Evolutionary conservation across 1,140 invertebrate genomes (phyloP), one percentile per base, ranked within the genome.

Genomic region (Pseudachorutes palmiensis): DNA sequence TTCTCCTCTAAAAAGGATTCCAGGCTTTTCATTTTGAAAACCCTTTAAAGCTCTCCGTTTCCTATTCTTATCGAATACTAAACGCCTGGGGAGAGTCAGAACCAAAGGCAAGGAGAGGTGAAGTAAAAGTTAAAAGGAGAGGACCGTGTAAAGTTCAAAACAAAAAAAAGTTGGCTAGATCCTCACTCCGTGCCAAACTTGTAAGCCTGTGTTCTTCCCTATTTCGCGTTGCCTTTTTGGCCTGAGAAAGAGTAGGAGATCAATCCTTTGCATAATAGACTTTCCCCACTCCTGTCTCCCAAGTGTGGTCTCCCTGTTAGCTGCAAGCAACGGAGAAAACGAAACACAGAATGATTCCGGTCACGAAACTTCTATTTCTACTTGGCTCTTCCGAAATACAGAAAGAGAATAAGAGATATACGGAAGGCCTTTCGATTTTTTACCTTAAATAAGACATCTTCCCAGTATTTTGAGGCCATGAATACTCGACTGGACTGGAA

Each of bases 31-130:
- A 45, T 45, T 45, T 45, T 45, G 36, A 45, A 45, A 12, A 45
- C 36, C 19, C 36, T 45, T 55, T n/a, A n/a, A 55, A 55, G 51
- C 51, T 55, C 51, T 55, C 51, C 5, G 12, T 55, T 5, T 55
- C 24, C 51, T 55, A 55, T 55, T 55, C 51, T 55, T 55, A 55
- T 55, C 51, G 51, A 55, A 55, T 55, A 55, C 51, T 55, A 55
- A 55, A 55, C 51, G 51, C 51, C 51, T 55, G 9, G 9, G 24
- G 12, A 3, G 3, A 5, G 24, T 26, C 5, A 55, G 12, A 14
- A 16, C 12, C 12, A 55, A 55, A 14, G 24, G 24, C 51, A 9
- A 5, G 19, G 5, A 41, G 5, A n/a, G n/a, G n/a, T n/a, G n/a
- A n/a, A n/a, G n/a, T n/a, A n/a, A 9, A 5, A 12, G 51, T 55